Conservation (phyloP, 2,113 vertebrate species). For the Carlito syrichta region DNA sequence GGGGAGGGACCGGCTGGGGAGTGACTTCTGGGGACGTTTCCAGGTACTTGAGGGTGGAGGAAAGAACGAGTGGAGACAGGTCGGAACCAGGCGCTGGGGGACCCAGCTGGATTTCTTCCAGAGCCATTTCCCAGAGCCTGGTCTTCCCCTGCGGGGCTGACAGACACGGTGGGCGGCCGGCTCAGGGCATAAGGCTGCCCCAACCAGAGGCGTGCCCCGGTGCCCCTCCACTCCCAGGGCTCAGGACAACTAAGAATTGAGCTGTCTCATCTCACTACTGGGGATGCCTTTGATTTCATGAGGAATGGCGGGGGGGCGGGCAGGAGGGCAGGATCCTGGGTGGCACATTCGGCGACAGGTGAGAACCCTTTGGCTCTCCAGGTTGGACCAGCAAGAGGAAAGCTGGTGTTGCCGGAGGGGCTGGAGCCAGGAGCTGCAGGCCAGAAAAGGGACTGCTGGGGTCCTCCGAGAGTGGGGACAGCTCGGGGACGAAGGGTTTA, state of each 20-base stretch:
- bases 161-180: background rate
- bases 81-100: background rate
- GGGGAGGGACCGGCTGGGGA: too few species aligned
- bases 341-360: background rate
- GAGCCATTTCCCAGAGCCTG: background rate
- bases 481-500: conserved; percentile 41
- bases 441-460: background rate
- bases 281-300: background rate
- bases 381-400: background rate
- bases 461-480: too few species aligned
- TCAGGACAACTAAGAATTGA: background rate
- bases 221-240: background rate
- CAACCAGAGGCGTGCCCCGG: fast-evolving
- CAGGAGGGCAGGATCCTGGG: background rate
- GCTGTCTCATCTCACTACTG: background rate
- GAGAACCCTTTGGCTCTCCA: background rate
- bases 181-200: background rate
- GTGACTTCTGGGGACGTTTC: background rate
- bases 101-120: background rate
- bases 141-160: background rate
- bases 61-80: background rate
- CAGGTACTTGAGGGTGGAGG: background rate
- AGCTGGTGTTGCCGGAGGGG: background rate
- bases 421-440: background rate
- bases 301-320: fast-evolving